phyloP scores from a whole-genome alignment of 2,797 vertebrate species.

The Leptatherina wallacei region DNA sequence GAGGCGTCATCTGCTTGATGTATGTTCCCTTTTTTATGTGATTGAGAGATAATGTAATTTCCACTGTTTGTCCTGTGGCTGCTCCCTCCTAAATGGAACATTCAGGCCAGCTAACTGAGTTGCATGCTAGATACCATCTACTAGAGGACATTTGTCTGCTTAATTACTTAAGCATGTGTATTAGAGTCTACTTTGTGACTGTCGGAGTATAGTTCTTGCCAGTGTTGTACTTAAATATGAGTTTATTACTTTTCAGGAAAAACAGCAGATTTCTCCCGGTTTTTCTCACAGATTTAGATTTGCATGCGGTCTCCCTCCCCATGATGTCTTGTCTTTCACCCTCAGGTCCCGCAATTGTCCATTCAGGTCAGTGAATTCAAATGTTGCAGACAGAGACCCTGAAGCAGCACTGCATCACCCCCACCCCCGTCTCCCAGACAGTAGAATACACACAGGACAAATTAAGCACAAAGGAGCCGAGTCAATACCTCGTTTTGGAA shows the following conservation, averaged over 20 bases:
- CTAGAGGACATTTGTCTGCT: conserved; percentile 61
- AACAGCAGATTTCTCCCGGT: not conserved
- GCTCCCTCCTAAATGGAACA: conserved; percentile 65
- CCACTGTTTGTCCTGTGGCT: conserved; percentile 65
- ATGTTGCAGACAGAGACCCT: conserved; percentile 49
- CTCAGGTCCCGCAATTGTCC: conserved; percentile 57
- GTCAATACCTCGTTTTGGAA: conserved; percentile 65
- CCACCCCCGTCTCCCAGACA: conserved; percentile 47
- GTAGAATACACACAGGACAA: conserved; percentile 49
- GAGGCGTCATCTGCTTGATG: conserved; percentile 44
- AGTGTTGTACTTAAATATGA: conserved; percentile 6
- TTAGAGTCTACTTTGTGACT: conserved; percentile 14
- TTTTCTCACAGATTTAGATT: conserved; percentile 19
- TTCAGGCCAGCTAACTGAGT: conserved; percentile 65
- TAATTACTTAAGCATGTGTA: conserved; percentile 64
- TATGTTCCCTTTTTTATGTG: conserved; percentile 50
- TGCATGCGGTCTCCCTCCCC: conserved; percentile 32
- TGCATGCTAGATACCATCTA: conserved; percentile 66
- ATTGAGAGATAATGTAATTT: conserved; percentile 75
- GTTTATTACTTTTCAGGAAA: not conserved
- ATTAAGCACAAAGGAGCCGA: conserved; percentile 49
- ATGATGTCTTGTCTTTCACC: conserved; percentile 34
- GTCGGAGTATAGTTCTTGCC: not conserved
- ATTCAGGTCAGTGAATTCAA: conserved; percentile 76
- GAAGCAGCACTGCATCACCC: conserved; percentile 12